These are phyloP conservation scores for Phoeniculus purpureus DNA, from an alignment of 2,797 vertebrate species.

Conservation along the genomic window DNA sequence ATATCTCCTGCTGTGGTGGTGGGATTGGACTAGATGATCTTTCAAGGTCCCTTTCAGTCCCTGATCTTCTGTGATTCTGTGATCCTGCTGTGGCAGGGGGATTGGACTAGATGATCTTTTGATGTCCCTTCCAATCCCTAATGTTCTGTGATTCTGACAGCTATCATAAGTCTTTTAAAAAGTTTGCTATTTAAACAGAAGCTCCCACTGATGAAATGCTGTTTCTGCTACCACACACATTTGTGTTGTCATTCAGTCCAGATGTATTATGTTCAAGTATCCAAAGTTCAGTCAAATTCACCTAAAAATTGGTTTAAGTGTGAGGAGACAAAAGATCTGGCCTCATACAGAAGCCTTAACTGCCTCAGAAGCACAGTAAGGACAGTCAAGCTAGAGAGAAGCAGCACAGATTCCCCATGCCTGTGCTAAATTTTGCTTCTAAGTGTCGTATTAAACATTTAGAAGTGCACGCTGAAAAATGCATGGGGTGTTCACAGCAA, in stretches of 20 bases:
- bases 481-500: background rate
- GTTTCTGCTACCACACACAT: background rate
- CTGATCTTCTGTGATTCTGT: no score
- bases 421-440: conserved; percentile 9
- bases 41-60: no score
- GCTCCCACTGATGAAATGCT: background rate
- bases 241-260: conserved; percentile 12
- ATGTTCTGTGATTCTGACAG: background rate
- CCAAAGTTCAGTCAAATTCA: background rate
- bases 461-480: conserved; percentile 19
- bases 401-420: background rate
- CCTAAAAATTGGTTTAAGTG: background rate
- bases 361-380: background rate
- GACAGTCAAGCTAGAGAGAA: background rate
- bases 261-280: background rate
- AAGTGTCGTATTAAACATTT: conserved; percentile 29
- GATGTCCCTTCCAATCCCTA: background rate
- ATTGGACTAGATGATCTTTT: background rate
- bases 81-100: background rate
- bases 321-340: background rate
- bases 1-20: background rate
- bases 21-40: no score
- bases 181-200: conserved; percentile 20
- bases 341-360: background rate
- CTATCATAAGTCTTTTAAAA: background rate